Percentiles rank a stretch among this genome's conserved stretches.
Conservation (phyloP, 2,113 vertebrate genomes). For the Corvus cornix region DNA sequence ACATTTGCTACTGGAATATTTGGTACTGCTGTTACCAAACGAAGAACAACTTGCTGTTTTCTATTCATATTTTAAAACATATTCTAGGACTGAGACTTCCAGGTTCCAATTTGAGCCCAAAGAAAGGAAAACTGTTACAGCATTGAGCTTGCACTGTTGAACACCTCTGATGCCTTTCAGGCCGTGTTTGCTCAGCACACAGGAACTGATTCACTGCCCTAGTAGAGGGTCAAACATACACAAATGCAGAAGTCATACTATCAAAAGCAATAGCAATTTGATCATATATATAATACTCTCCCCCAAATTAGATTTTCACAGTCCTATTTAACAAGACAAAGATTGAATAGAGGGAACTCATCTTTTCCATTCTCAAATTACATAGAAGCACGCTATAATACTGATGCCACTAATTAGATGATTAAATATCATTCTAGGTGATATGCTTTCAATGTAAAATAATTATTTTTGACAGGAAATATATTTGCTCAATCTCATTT, state of each 20-base stretch:
- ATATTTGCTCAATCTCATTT: constrained; percentile 60
- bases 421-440: constrained; percentile 70
- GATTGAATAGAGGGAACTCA: constrained; percentile 24
- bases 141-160: background rate
- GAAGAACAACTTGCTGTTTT: background rate
- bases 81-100: background rate
- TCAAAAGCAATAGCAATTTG: constrained; percentile 21
- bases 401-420: constrained; percentile 63
- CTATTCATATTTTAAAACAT: background rate
- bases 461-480: constrained; percentile 65
- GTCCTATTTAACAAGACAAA: constrained; percentile 58
- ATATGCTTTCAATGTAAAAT: constrained; percentile 65
- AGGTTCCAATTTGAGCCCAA: background rate
- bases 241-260: constrained; percentile 9
- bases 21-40: background rate
- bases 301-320: constrained; percentile 56
- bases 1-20: background rate
- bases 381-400: background rate
- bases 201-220: background rate
- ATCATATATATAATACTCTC: constrained; percentile 9
- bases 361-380: constrained; percentile 33
- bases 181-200: background rate
- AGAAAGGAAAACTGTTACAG: background rate
- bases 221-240: background rate
- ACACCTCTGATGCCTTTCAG: background rate